Base-by-base conservation (phyloP, 2,797 vertebrate genomes). In the Oreortyx pictus region DNA sequence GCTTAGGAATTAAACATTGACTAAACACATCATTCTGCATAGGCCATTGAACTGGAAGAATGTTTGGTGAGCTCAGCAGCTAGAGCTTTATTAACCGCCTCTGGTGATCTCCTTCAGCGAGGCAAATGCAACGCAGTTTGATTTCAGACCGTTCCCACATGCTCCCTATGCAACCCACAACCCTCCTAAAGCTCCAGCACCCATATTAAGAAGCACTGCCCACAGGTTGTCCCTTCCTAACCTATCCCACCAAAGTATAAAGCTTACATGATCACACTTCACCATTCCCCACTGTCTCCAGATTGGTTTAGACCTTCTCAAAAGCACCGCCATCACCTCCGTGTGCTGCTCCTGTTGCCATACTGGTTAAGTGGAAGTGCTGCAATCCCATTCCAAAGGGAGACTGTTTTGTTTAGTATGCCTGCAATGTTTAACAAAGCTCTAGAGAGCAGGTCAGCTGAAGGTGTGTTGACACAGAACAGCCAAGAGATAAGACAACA, bases 1-100 rank as follows among this genome's bases (percentile, higher is more conserved):
- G 93, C 95, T 95, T 95, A 92, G 93, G 93, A 93, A 96, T 95
- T 95, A 95, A 96, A 96, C 89, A 96, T 94, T 96, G 94, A 95
- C 96, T 93, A 93, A 96, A 95, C 92, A 95, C 60, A 93, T 43
- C 85, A 86, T 91, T 91, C 93, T 89, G 85, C 85, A 94, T 82
- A 94, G 93, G 89, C 87, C 94, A 95, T 74, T 96, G 94, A 95
- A 93, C 93, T 65, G 80, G 87, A 96, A 96, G 74, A 93, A 96
- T 95, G 94, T 91, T 88, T 61, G 76, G 89, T 47, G 52, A 96
- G 57, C 61, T 89, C 87, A 77, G 80, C 60, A 91, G 82, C 94
- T 93, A 89, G 90, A 95, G 80, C 86, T 94, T 79, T 88, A 89
- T 92, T 91, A 96, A 93, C 84, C 89, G 78, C 81, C 87, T 86